Percentiles rank a stretch among this genome's conserved stretches.
Evolutionary conservation across 2,113 vertebrate genomes (phyloP).

Genomic region (Thymallus thymallus): DNA sequence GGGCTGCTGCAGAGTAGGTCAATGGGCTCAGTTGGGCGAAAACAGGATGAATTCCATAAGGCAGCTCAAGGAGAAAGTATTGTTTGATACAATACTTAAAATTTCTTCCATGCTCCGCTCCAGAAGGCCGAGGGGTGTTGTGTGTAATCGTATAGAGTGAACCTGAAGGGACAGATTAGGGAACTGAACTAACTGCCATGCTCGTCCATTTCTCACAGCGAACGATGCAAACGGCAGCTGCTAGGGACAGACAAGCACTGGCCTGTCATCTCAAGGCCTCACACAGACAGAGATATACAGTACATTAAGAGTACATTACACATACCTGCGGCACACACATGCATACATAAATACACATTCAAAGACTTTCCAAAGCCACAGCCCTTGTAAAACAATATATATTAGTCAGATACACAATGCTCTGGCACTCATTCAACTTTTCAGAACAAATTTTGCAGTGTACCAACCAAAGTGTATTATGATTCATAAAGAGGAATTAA

Average conservation of each 20-base stretch:
- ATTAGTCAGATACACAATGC: too few species aligned
- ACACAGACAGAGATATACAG: neutral
- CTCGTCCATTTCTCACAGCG: neutral
- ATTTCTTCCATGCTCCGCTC: neutral
- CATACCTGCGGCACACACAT: neutral
- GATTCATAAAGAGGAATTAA: neutral
- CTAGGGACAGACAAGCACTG: slow-evolving; percentile 30
- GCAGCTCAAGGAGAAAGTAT: neutral
- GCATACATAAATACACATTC: neutral
- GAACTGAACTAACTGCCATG: neutral
- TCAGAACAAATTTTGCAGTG: too few species aligned
- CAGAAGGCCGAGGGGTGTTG: too few species aligned
- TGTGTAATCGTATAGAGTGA: neutral
- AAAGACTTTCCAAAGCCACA: neutral
- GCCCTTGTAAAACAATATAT: too few species aligned
- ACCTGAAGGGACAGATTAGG: neutral
- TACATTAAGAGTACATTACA: neutral
- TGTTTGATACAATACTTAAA: neutral
- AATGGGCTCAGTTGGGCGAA: neutral
- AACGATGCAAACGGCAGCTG: slow-evolving; percentile 3
- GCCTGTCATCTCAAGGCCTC: slow-evolving; percentile 18
- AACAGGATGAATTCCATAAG: neutral
- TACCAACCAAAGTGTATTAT: too few species aligned
- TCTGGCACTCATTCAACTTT: too few species aligned
- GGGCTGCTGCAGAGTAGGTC: neutral